These are phyloP conservation scores for Crax fasciolata DNA, from an alignment of 2,797 vertebrate genomes.

Conservation along the genomic window DNA sequence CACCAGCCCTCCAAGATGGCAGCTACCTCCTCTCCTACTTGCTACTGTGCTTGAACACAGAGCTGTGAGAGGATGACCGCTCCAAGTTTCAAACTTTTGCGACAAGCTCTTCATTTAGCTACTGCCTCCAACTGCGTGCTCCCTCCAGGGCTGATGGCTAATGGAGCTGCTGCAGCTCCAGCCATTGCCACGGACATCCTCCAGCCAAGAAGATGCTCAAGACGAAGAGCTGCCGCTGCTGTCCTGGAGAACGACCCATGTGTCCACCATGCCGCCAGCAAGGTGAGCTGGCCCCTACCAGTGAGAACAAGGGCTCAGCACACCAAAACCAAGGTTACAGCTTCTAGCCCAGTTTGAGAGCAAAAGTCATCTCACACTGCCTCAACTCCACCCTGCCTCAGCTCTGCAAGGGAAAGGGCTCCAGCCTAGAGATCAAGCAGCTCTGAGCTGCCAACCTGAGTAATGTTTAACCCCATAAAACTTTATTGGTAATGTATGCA, in stretches of 20 bases:
- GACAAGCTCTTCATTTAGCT: not conserved
- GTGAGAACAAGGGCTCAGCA: not conserved
- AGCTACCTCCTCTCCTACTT: not conserved
- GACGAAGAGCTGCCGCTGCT: not conserved
- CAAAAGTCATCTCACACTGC: not conserved
- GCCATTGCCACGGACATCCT: not conserved
- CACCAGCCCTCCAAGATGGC: not conserved
- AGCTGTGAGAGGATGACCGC: not conserved
- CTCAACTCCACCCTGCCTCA: not conserved
- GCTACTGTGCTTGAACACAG: not conserved
- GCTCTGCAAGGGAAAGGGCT: not conserved
- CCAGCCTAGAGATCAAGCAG: not conserved
- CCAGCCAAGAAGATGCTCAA: not conserved
- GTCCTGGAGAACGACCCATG: not conserved
- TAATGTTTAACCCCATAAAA: slow-evolving; percentile 76
- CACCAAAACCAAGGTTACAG: not conserved
- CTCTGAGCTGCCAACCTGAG: not conserved
- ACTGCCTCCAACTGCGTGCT: not conserved
- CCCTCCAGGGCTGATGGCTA: not conserved
- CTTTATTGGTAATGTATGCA: slow-evolving; percentile 69
- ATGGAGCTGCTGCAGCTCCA: not conserved
- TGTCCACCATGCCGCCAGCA: not conserved
- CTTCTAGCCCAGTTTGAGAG: not conserved
- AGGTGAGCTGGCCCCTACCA: not conserved
- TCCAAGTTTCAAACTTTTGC: not conserved